Evolutionary conservation across 2,113 vertebrate species (phyloP), one percentile per base, ranked within the genome.

Genomic region (Barbus barbus): DNA sequence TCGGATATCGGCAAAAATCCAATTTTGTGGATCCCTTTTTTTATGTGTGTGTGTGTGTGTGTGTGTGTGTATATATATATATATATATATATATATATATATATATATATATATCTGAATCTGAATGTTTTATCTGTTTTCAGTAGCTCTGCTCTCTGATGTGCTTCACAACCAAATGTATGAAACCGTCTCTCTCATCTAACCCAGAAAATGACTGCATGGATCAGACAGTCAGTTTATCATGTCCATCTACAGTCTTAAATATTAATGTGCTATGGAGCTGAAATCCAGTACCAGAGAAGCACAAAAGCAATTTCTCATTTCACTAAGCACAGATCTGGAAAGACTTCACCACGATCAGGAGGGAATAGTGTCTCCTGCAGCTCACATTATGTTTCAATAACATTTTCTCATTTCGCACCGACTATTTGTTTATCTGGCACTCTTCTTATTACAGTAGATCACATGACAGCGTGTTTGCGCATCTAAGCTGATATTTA

Each of bases 401-500:
- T 63, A 83, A 80, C 76, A 51, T 82, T 87, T 48, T 46, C 18
- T 65, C n/a, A n/a, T n/a, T 51, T 51, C 60, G 71, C 12, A 41
- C 28, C 9, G 24, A 48, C 11, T 78, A 78, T 89, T 87, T 86
- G 85, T 86, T 87, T 85, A 83, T 85, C 44, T 58, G 53, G 56
- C 80, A 38, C 44, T 18, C 28, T 28, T 58, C 80, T 81, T 76
- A 72, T 85, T 83, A 44, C 41, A 22, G 36, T 53, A 76, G 72
- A 81, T 73, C 41, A 56, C 72, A 86, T 84, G 84, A 78, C 82
- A 63, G 71, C 41, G 73, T 84, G 76, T 78, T 89, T 89, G 74
- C 48, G 79, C 48, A 61, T 86, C 85, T 84, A 79, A 81, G 83
- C 44, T 38, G 81, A 87, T 88, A 86, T 90, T 88, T 86, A 81